Conservation (phyloP, 1,140 invertebrate genomes). For the Physella acuta region DNA sequence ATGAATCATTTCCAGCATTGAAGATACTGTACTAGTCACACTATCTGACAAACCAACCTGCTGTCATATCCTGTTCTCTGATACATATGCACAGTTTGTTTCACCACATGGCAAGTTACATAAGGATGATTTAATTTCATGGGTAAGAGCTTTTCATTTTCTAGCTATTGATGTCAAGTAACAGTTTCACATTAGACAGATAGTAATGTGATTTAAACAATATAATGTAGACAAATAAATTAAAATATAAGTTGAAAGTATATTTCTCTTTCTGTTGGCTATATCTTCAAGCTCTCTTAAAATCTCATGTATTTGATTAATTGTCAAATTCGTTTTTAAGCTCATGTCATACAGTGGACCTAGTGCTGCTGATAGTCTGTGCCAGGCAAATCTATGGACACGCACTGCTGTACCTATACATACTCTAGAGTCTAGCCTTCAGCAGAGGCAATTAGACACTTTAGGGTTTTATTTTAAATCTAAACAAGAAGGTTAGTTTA, state of each 20-base stretch:
- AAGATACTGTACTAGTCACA: neutral
- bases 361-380: conserved; percentile 44
- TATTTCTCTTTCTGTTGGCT: too few species aligned
- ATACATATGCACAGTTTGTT: neutral
- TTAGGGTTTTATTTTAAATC: conserved; percentile 58
- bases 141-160: too few species aligned
- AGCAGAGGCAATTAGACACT: conserved; percentile 58
- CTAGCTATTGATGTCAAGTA: too few species aligned
- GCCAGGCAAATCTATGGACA: conserved; percentile 53
- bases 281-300: too few species aligned
- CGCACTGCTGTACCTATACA: conserved; percentile 50
- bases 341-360: conserved; percentile 54
- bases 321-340: too few species aligned
- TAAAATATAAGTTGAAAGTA: too few species aligned
- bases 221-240: too few species aligned
- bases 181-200: too few species aligned
- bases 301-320: too few species aligned
- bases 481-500: conserved; percentile 53
- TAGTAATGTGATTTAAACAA: too few species aligned
- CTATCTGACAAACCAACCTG: conserved; percentile 2
- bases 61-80: conserved; percentile 8
- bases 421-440: conserved; percentile 50
- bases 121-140: conserved; percentile 18
- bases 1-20: too few species aligned
- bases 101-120: conserved; percentile 3